Conservation (phyloP, 2,888 invertebrate species). For the Drosophila phalerata region DNA sequence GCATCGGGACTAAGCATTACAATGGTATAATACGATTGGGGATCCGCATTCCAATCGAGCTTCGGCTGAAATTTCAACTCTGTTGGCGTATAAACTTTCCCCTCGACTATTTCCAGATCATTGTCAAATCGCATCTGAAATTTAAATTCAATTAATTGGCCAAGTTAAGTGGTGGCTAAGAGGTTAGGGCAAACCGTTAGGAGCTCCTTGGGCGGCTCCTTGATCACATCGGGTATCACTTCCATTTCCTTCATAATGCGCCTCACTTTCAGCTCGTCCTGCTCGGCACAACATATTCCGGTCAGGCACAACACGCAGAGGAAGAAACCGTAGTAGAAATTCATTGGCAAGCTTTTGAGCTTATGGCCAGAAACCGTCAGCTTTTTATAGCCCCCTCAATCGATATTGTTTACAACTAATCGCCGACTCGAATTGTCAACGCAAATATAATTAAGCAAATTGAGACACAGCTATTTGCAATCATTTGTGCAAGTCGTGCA, state of each 20-base stretch:
- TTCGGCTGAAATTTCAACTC: conserved; percentile 83
- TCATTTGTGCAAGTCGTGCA: conserved; percentile 35
- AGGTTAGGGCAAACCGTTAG: conserved; percentile 39
- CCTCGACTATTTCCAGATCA: conserved; percentile 87
- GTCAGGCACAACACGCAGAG: conserved; percentile 20
- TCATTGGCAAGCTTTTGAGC: conserved; percentile 42
- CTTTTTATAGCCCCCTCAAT: conserved; percentile 50
- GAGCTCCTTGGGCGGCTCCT: conserved; percentile 64
- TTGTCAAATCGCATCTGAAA: conserved; percentile 64
- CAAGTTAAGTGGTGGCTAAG: too few species aligned
- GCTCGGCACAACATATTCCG: too few species aligned
- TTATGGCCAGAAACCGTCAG: neutral
- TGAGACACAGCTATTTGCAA: conserved; percentile 56
- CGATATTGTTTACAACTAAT: conserved; percentile 40
- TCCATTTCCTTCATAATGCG: conserved; percentile 65
- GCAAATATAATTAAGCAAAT: conserved; percentile 69
- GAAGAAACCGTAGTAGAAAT: conserved; percentile 21
- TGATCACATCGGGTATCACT: conserved; percentile 71
- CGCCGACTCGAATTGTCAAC: conserved; percentile 43
- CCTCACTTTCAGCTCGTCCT: conserved; percentile 50
- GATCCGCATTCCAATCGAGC: conserved; percentile 73
- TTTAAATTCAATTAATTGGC: neutral
- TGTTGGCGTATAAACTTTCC: conserved; percentile 90
- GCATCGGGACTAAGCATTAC: conserved; percentile 91
- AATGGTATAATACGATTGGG: conserved; percentile 72